phyloP scores from a whole-genome alignment of 1,140 invertebrate genomes.

The Stegodyphus mimosarum region DNA sequence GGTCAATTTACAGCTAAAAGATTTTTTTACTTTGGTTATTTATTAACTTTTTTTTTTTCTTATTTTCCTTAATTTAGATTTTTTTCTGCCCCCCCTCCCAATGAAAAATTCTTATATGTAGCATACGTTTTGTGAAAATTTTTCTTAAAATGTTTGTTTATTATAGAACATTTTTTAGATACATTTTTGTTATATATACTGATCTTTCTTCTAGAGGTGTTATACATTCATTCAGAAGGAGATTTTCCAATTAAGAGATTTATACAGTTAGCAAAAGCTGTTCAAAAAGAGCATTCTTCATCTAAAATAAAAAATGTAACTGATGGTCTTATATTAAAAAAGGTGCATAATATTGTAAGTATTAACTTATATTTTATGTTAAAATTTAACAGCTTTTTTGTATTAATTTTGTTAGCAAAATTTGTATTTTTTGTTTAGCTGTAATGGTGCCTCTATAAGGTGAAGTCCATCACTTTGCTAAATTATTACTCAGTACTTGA shows the following conservation, averaged over 20 bases:
- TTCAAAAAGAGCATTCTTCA: constrained; percentile 1
- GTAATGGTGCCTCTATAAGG: too few relatives aligned
- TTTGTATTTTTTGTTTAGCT: too few relatives aligned
- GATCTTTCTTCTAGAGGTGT: constrained; percentile 71
- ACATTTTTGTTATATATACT: not conserved
- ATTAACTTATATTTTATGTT: constrained; percentile 60
- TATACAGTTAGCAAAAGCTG: constrained; percentile 66
- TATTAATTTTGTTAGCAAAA: too few relatives aligned
- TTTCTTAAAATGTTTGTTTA: not conserved
- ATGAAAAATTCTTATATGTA: too few relatives aligned
- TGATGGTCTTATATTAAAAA: constrained; percentile 36
- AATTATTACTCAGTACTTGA: too few relatives aligned
- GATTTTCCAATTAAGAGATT: constrained; percentile 79
- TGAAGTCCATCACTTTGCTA: too few relatives aligned
- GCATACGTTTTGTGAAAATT: not conserved
- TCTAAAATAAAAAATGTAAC: constrained; percentile 3
- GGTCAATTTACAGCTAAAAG: too few relatives aligned
- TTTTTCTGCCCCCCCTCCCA: not conserved
- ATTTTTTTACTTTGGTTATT: not conserved
- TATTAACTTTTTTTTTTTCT: not conserved
- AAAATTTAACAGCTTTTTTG: not conserved
- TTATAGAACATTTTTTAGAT: not conserved
- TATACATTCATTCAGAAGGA: constrained; percentile 83
- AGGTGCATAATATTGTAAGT: constrained; percentile 48
- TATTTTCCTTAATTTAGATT: not conserved